These are phyloP conservation scores for Acanthoscelides obtectus DNA, from an alignment of 2,888 invertebrate species.

Conservation along the genomic window DNA sequence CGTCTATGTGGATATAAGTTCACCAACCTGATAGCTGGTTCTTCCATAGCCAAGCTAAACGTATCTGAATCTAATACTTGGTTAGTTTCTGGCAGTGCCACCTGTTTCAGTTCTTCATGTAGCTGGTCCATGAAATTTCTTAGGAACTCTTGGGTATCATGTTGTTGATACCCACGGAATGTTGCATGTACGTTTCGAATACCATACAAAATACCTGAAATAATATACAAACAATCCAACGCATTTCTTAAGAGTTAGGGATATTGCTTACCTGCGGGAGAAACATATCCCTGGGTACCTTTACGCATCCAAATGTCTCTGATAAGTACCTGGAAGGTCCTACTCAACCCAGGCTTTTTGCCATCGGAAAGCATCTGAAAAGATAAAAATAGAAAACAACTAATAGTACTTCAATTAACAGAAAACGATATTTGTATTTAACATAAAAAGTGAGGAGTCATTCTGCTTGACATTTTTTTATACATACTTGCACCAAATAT, in stretches of 20 bases:
- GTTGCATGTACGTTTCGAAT: slow-evolving; percentile 73
- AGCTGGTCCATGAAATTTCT: slow-evolving; percentile 97
- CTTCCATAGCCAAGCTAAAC: slow-evolving; percentile 40
- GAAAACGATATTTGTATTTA: no score
- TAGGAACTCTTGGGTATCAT: slow-evolving; percentile 97
- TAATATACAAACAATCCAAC: background rate
- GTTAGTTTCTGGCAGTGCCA: slow-evolving; percentile 41
- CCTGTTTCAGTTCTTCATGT: slow-evolving; percentile 90
- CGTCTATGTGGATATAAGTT: no score
- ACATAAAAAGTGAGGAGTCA: no score
- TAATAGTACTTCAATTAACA: background rate
- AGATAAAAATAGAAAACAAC: background rate
- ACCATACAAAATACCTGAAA: slow-evolving; percentile 42
- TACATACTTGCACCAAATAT: slow-evolving; percentile 49
- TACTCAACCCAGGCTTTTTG: slow-evolving; percentile 64
- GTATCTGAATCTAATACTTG: slow-evolving; percentile 34
- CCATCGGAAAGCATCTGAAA: slow-evolving; percentile 54
- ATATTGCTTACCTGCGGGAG: slow-evolving; percentile 69
- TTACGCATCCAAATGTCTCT: slow-evolving; percentile 87
- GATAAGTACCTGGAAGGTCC: slow-evolving; percentile 80
- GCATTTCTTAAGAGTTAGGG: background rate
- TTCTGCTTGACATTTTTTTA: background rate
- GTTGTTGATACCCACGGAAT: slow-evolving; percentile 95
- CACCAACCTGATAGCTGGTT: slow-evolving; percentile 19
- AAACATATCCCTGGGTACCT: slow-evolving; percentile 75